Base-by-base conservation (phyloP, 2,888 invertebrate species). In the Xestia c-nigrum region DNA sequence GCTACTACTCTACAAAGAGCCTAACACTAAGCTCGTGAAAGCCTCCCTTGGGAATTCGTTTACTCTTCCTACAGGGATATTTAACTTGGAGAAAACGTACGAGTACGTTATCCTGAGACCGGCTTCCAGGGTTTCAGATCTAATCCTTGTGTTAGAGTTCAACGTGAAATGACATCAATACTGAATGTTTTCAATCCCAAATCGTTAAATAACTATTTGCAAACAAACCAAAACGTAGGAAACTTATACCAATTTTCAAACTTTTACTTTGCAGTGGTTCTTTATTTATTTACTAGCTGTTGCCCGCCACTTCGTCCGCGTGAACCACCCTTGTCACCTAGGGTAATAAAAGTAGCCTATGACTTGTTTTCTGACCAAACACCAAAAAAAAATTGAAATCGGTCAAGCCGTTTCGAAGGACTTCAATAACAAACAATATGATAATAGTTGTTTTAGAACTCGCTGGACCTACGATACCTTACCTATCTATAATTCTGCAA, bases 1-100 rank as follows among this genome's bases (percentile, higher is more conserved):
- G 12, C 55, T 16, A 64, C 7, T 80, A 24, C 24, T 65, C 24
- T 16, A 52, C 47, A 68, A 79, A 76, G 43, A 76, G 63, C 76
- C 24, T 66, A 55, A 61, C 31, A 31, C 43, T 40, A 79, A 76
- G 63, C 46, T 66, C 59, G 70, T 61, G 61, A 63, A 68, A 71
- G 14, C 24, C 40, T 14, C n/a, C 31, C 50, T 38, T 19, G 67
- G 79, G 72, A 40, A 52, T 78, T 31, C 7, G 14, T 61, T 50
- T 31, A 50, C n/a, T 68, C 59, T 19, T 65, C 16, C 47, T 65
- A 74, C 12, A n/a, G 14, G n/a, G n/a, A 64, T 57, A 80, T 67
- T 24, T 50, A 24, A 63, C 40, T 12, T 24, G 24, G 1, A 38
- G 24, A 38, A 43, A 78, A 61, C 19, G 16, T 61, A 46, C 24